These are phyloP conservation scores for Pangasius macronema DNA, from an alignment of 2,797 vertebrate species.

Conservation along the genomic window DNA sequence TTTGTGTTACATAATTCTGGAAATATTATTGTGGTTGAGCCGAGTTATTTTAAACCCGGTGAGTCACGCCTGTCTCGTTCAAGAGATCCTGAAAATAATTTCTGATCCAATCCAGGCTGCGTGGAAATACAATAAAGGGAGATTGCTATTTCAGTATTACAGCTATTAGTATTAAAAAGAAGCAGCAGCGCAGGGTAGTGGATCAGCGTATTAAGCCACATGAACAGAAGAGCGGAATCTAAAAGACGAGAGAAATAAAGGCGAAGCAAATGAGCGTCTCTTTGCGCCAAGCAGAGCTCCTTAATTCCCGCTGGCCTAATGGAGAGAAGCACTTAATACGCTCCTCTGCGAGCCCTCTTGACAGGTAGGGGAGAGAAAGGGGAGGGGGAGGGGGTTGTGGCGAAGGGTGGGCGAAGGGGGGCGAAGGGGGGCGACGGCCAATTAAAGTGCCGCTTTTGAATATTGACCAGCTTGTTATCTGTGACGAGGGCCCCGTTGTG, in stretches of 20 bases:
- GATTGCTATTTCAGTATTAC: constrained; percentile 9
- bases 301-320: constrained; percentile 50
- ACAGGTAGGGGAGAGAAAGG: constrained; percentile 48
- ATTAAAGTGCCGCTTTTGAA: constrained; percentile 64
- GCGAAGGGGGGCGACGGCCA: constrained; percentile 40
- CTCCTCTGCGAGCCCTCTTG: constrained; percentile 45
- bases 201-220: constrained; percentile 9
- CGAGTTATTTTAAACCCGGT: constrained; percentile 48
- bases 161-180: constrained; percentile 15
- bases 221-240: constrained; percentile 38
- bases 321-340: constrained; percentile 52
- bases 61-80: constrained; percentile 47
- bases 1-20: constrained; percentile 38
- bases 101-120: constrained; percentile 30
- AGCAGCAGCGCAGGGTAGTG: constrained; percentile 9
- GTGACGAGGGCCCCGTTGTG: constrained; percentile 50
- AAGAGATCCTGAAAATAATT: constrained; percentile 51
- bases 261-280: constrained; percentile 46
- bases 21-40: constrained; percentile 41
- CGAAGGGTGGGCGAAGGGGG: background rate
- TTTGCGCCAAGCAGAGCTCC: constrained; percentile 31
- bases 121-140: constrained; percentile 8
- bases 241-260: constrained; percentile 24
- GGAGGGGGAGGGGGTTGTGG: constrained; percentile 6
- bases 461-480: constrained; percentile 64